Percentiles rank a stretch among this genome's conserved stretches.
Evolutionary conservation across 2,113 vertebrate species (phyloP).

Genomic region (Haemorhous mexicanus): DNA sequence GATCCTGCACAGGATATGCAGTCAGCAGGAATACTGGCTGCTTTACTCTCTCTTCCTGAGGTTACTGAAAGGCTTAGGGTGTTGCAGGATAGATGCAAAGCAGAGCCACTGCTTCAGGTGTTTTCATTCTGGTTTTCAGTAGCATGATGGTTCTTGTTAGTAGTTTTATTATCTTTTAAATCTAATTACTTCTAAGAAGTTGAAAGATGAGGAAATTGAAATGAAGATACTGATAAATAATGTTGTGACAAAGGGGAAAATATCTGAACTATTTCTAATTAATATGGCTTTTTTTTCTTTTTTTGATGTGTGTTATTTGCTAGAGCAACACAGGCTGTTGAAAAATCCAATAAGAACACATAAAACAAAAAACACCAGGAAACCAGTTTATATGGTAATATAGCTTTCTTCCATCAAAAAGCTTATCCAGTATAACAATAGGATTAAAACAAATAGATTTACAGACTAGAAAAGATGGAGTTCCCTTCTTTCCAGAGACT

Average conservation of each 20-base stretch:
- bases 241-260: background rate
- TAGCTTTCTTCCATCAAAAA: background rate
- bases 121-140: background rate
- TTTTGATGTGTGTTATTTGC: background rate
- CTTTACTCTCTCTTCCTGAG: background rate
- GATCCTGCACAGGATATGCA: accelerated
- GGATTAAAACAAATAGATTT: background rate
- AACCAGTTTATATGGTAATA: background rate
- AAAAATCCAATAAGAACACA: background rate
- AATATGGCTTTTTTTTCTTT: too few relatives aligned
- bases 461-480: background rate
- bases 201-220: background rate
- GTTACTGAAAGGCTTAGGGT: background rate
- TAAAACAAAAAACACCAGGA: background rate
- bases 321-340: background rate
- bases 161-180: background rate
- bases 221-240: background rate
- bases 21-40: background rate
- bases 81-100: background rate
- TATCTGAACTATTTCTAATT: background rate
- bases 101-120: background rate
- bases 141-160: accelerated
- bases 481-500: background rate
- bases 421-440: background rate
- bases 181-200: background rate